These are phyloP conservation scores for Spodoptera frugiperda DNA, from an alignment of 1,140 invertebrate species.

Conservation along the genomic window DNA sequence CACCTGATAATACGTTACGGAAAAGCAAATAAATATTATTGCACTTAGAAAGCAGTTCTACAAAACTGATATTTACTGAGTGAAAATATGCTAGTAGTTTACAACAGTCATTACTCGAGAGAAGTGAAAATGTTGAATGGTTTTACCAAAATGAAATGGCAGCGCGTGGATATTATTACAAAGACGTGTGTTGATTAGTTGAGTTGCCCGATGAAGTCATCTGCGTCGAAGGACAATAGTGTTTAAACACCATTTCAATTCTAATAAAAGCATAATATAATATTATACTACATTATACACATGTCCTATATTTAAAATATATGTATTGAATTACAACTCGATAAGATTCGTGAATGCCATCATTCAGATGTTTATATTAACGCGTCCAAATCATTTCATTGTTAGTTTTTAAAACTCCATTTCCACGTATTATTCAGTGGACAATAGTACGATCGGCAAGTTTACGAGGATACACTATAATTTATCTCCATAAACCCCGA, in stretches of 20 bases:
- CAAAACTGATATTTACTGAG: no score
- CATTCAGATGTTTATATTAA: not conserved
- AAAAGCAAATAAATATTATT: no score
- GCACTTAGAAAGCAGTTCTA: no score
- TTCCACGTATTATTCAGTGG: not conserved
- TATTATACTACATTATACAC: not conserved
- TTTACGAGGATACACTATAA: constrained; percentile 16
- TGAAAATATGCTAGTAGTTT: no score
- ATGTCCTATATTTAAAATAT: not conserved
- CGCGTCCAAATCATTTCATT: not conserved
- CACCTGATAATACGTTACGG: no score
- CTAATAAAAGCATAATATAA: not conserved
- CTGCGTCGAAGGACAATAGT: not conserved
- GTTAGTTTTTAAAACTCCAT: constrained; percentile 14
- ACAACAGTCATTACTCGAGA: no score
- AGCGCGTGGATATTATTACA: not conserved
- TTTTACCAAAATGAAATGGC: no score
- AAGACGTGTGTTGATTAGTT: not conserved
- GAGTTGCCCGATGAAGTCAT: not conserved
- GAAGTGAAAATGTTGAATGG: no score
- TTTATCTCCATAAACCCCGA: constrained; percentile 31
- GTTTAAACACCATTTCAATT: constrained; percentile 5
- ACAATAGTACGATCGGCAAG: constrained; percentile 6
- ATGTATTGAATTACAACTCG: no score
- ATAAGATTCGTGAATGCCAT: not conserved